phyloP scores from a whole-genome alignment of 2,113 vertebrate genomes.

The Embiotoca jacksoni region DNA sequence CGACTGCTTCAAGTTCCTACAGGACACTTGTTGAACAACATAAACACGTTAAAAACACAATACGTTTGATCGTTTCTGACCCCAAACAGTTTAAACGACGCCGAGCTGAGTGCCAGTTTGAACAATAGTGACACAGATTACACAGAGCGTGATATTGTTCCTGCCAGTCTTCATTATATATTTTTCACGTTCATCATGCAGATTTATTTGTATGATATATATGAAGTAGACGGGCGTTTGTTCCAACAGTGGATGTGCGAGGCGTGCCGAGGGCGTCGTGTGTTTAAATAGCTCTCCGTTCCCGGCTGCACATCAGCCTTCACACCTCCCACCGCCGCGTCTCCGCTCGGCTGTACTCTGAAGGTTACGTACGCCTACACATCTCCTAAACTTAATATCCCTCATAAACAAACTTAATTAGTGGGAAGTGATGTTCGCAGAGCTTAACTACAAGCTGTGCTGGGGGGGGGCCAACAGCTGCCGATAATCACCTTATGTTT shows the following conservation, averaged over 20 bases:
- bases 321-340: constrained; percentile 53
- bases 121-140: too few species aligned
- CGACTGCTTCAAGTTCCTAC: too few species aligned
- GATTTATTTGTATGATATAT: constrained; percentile 14
- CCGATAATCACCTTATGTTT: constrained; percentile 77
- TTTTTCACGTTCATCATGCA: constrained; percentile 17
- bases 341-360: constrained; percentile 59
- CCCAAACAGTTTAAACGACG: too few species aligned
- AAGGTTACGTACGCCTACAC: constrained; percentile 82
- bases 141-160: too few species aligned
- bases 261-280: constrained; percentile 27
- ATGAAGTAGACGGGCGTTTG: not conserved
- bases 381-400: constrained; percentile 78
- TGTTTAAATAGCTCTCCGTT: constrained; percentile 58
- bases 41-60: too few species aligned
- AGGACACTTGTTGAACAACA: too few species aligned
- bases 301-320: constrained; percentile 57
- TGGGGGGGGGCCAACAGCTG: constrained; percentile 70
- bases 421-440: constrained; percentile 68
- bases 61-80: too few species aligned
- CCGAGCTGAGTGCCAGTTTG: too few species aligned
- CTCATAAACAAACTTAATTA: constrained; percentile 85
- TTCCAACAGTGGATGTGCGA: constrained; percentile 18
- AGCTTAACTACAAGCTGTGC: constrained; percentile 63
- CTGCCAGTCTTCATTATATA: constrained; percentile 19